Conservation (phyloP, 2,113 vertebrate species). For the Daboia siamensis region DNA sequence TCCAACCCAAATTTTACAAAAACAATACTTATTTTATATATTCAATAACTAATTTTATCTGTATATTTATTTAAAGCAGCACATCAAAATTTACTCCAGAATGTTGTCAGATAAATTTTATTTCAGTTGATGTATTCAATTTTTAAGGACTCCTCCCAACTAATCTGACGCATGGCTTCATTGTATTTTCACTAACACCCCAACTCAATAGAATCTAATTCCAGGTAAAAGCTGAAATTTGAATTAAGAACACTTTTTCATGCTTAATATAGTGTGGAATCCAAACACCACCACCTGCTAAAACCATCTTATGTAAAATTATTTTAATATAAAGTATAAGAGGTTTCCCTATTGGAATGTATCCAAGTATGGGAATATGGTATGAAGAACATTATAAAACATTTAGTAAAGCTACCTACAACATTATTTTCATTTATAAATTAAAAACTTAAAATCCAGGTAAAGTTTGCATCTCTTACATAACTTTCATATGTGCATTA, state of each 20-base stretch:
- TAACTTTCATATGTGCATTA: not conserved
- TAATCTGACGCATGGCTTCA: not conserved
- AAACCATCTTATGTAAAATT: not conserved
- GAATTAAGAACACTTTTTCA: not conserved
- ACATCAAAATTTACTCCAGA: not conserved
- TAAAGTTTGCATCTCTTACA: not conserved
- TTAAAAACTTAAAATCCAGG: not conserved
- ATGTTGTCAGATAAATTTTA: not conserved
- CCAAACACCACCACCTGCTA: not conserved
- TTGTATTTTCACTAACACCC: not conserved
- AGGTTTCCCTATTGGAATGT: conserved; percentile 24
- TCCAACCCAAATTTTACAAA: not conserved
- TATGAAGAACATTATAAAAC: not conserved
- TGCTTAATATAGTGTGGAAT: not conserved
- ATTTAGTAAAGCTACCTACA: conserved; percentile 10
- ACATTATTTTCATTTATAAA: not conserved
- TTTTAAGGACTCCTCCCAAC: not conserved
- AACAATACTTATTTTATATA: not conserved
- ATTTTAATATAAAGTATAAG: not conserved
- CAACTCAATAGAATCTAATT: not conserved
- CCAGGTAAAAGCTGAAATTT: not conserved
- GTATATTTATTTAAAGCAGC: not conserved
- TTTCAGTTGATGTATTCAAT: not conserved
- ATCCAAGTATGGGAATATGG: not conserved
- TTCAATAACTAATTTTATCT: not conserved